Evolutionary conservation across 2,888 invertebrate species (phyloP), one percentile per base, ranked within the genome.

Genomic region (Caenorhabditis sp.): DNA sequence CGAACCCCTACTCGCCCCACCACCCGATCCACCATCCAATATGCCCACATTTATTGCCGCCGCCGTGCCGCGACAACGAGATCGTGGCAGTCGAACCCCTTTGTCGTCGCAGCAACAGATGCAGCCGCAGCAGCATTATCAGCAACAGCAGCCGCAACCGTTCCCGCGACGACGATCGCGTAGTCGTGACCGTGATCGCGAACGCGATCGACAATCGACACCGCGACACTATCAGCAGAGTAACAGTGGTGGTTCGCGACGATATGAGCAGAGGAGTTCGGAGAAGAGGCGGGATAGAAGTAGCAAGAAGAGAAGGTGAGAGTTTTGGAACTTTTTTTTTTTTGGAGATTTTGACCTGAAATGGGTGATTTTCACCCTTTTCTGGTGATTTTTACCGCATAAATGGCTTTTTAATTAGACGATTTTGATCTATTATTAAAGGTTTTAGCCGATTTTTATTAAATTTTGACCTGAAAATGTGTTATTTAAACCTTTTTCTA

Each of bases 11-110:
- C 36, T 63, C 14, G 53, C 52, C 1, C 63, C 63, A 27, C 63
- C 63, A 23, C 63, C 63, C 14, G 20, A 54, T 23, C 63, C 63
- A 20, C 63, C 63, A 27, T n/a, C 27, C 21, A 31, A 59, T 8
- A 59, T 59, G 59, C 43, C 59, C 8, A 26, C 21, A 17, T 59
- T 25, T 31, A 14, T 20, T 10, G 20, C n/a, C 4, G 50, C n/a
- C 10, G n/a, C 23, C 20, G 50, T 20, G 50, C 20, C 8, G 4
- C 50, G 50, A 17, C 20, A 17, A 5, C 36, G 10, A n/a, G n/a
- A n/a, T 5, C 50, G 20, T 8, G 7, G 50, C 3, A 50, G 50
- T 50, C 21, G 20, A 5, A 53, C 23, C 1, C 23, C 53, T n/a
- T n/a, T n/a, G 23, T 53, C 53, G 23, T 53, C 56, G 56, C 12